Evolutionary conservation across 2,113 vertebrate genomes (phyloP).

Genomic region (Felis chaus): DNA sequence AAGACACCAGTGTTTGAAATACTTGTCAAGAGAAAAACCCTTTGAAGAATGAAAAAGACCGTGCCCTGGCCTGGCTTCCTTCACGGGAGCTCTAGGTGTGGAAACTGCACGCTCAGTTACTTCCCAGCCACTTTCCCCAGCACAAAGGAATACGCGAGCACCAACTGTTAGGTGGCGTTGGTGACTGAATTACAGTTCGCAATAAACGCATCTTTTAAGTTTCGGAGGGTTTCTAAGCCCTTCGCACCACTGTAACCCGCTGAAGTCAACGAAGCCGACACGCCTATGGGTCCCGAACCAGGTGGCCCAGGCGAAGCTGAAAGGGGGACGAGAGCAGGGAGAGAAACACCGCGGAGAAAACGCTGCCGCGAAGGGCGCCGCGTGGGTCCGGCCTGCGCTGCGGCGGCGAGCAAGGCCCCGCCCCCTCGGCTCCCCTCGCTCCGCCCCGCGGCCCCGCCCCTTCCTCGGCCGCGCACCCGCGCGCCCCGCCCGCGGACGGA

Average conservation of each 20-base stretch:
- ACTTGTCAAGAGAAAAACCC: background rate
- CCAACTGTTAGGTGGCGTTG: background rate
- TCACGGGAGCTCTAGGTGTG: background rate
- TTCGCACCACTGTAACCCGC: background rate
- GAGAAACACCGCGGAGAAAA: rapidly evolving
- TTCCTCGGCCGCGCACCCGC: conserved; percentile 52
- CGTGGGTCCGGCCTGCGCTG: background rate
- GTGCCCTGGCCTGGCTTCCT: background rate
- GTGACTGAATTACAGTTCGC: background rate
- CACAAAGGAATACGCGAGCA: conserved; percentile 51
- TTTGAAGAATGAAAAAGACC: background rate
- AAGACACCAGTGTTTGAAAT: background rate
- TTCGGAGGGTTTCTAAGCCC: background rate
- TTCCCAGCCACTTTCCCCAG: background rate
- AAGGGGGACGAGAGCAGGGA: rapidly evolving
- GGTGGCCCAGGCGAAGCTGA: background rate
- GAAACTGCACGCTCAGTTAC: background rate
- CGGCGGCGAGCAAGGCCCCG: background rate
- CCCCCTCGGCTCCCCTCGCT: background rate
- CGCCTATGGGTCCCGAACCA: background rate
- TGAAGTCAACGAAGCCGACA: background rate
- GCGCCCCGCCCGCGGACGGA: conserved; percentile 74
- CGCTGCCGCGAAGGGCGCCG: rapidly evolving
- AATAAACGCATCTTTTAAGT: background rate
- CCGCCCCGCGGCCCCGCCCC: background rate